Conservation (phyloP, 2,888 invertebrate genomes). For the Andrena dorsata region DNA sequence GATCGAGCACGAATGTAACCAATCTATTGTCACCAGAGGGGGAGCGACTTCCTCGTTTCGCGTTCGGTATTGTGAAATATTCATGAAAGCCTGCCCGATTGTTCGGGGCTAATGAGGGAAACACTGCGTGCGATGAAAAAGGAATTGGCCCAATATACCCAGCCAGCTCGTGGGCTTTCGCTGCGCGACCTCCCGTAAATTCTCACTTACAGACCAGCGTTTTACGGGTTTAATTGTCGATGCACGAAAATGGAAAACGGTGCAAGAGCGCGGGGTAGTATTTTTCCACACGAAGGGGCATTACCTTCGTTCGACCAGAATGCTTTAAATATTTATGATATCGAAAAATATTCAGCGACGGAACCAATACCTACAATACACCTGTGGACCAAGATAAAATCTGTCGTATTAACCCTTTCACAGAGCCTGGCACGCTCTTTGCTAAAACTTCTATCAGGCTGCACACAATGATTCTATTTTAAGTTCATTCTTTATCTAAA, state of each 20-base stretch:
- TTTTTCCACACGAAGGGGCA: neutral
- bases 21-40: slow-evolving; percentile 49
- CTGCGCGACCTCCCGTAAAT: slow-evolving; percentile 15
- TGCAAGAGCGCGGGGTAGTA: neutral
- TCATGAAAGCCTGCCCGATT: slow-evolving; percentile 42
- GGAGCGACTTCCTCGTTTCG: slow-evolving; percentile 24
- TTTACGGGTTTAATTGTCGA: slow-evolving; percentile 25
- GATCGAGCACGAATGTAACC: slow-evolving; percentile 54
- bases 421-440: no score
- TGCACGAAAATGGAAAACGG: slow-evolving; percentile 6
- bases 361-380: neutral
- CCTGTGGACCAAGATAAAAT: neutral
- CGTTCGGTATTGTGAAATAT: slow-evolving; percentile 51
- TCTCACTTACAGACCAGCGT: slow-evolving; percentile 11
- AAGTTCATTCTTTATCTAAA: no score
- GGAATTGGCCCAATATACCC: slow-evolving; percentile 15
- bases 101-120: slow-evolving; percentile 53
- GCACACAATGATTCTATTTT: no score
- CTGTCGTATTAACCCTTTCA: no score
- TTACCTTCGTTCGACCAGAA: neutral
- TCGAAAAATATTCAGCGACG: neutral
- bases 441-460: no score
- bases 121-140: slow-evolving; percentile 8
- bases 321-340: neutral
- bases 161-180: neutral